These are phyloP conservation scores for Ips typographus DNA, from an alignment of 1,140 invertebrate species.

Conservation along the genomic window DNA sequence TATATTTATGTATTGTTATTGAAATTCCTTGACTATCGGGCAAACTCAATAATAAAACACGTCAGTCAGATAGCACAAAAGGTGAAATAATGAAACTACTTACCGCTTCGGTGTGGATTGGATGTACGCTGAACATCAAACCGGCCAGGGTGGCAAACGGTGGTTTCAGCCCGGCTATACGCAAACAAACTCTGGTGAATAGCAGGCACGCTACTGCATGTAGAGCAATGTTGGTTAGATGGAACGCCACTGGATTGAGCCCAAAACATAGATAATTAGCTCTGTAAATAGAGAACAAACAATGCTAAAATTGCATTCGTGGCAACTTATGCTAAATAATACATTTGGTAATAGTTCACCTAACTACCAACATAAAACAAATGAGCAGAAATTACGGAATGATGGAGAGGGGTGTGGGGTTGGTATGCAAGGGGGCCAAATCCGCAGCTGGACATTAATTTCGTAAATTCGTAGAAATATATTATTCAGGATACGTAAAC, in stretches of 20 bases:
- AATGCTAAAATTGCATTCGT: too few species aligned
- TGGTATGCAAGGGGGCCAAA: too few species aligned
- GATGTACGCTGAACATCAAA: conserved; percentile 83
- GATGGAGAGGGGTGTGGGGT: too few species aligned
- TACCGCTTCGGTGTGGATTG: conserved; percentile 86
- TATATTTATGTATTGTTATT: conserved; percentile 8
- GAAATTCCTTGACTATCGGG: neutral
- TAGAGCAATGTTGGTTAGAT: conserved; percentile 71
- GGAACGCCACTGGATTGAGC: conserved; percentile 71
- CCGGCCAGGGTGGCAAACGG: conserved; percentile 68
- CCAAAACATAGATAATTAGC: conserved; percentile 70
- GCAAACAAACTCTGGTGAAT: conserved; percentile 67
- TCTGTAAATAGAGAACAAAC: conserved; percentile 57
- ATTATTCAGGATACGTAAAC: too few species aligned
- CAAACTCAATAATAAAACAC: too few species aligned
- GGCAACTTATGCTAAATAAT: too few species aligned
- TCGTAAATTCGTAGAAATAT: too few species aligned
- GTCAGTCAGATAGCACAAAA: neutral
- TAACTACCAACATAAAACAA: too few species aligned
- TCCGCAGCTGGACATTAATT: too few species aligned
- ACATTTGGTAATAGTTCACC: too few species aligned
- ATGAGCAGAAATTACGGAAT: too few species aligned
- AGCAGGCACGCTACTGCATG: conserved; percentile 71
- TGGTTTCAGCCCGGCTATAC: conserved; percentile 64
- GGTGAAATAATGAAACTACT: conserved; percentile 49